Evolutionary conservation across 2,797 vertebrate genomes (phyloP), one percentile per base, ranked within the genome.

Genomic region (Phoxinus dragarum): DNA sequence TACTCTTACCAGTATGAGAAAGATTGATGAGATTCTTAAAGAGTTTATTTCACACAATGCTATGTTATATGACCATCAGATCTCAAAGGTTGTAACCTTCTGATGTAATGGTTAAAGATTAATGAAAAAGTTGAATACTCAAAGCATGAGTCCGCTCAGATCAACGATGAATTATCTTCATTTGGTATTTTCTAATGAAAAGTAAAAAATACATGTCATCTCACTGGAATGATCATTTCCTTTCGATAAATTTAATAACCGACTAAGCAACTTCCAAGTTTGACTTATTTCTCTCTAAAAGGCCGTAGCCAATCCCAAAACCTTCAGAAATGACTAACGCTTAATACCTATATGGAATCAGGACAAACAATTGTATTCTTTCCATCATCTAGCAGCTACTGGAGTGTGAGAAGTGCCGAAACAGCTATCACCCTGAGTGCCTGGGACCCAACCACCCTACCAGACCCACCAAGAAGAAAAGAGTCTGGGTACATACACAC

Each of bases 401-500:
- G 91, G 98, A 99, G 95, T 99, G 98, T 90, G 97, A 98, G 93
- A 99, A 99, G 97, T 99, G 98, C 97, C 97, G 97, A 94, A 99
- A 99, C 96, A 99, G 98, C 96, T 99, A 98, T 96, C 98, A 99
- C 96, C 98, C 98, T 5, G 98, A 99, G 97, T 99, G 98, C 97
- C 97, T 99, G 96, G 98, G 96, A 94, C 97, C 98, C 89, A 99
- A 99, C 94, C 98, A 99, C 94, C 98, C 98, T 66, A 97, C 97
- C 86, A 97, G 97, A 94, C 98, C 98, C 89, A 99, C 98, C 59
- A 99, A 99, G 96, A 99, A 98, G 93, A 99, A 98, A 95, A 97
- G 97, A 95, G 96, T 99, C 91, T 99, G 98, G 98, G 98, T 99
- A 95, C 40, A 31, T 69, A 42, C 31, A 36, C 56, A 54, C n/a